Evolutionary conservation across 2,888 invertebrate species (phyloP).

Genomic region (Drosophila mercatorum): DNA sequence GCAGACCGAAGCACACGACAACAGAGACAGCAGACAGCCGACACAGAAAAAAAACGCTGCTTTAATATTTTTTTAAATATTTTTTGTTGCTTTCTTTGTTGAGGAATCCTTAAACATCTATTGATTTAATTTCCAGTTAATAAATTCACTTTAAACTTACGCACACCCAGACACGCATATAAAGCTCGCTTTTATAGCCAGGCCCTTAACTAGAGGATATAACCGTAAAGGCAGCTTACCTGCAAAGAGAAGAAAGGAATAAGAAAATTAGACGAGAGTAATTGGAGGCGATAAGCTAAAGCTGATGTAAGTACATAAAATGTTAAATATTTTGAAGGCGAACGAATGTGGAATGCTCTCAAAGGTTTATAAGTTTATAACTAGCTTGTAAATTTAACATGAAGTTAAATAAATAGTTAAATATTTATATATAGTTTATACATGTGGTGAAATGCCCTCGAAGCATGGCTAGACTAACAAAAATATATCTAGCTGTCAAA

Average conservation of each 20-base stretch:
- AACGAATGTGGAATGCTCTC: background rate
- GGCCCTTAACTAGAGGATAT: constrained; percentile 18
- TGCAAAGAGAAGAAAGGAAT: constrained; percentile 51
- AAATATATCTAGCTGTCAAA: background rate
- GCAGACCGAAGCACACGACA: constrained; percentile 21
- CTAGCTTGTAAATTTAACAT: background rate
- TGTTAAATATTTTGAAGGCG: background rate
- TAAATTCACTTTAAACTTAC: constrained; percentile 11
- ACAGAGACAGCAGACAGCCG: background rate
- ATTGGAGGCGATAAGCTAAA: background rate
- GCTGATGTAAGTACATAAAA: background rate
- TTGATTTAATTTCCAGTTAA: constrained; percentile 73
- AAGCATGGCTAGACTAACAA: background rate
- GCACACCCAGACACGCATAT: constrained; percentile 3
- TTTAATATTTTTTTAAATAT: constrained; percentile 38
- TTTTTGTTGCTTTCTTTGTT: background rate
- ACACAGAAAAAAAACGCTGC: constrained; percentile 8
- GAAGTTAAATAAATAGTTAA: background rate
- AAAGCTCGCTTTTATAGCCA: constrained; percentile 15
- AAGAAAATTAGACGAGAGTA: constrained; percentile 8
- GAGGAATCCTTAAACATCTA: constrained; percentile 6
- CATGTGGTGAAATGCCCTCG: too few species aligned
- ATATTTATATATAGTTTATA: too few species aligned
- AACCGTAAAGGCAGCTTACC: constrained; percentile 60
- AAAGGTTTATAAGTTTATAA: background rate